Base-by-base conservation (phyloP, 1,140 invertebrate species). In the Calycopis cecrops region DNA sequence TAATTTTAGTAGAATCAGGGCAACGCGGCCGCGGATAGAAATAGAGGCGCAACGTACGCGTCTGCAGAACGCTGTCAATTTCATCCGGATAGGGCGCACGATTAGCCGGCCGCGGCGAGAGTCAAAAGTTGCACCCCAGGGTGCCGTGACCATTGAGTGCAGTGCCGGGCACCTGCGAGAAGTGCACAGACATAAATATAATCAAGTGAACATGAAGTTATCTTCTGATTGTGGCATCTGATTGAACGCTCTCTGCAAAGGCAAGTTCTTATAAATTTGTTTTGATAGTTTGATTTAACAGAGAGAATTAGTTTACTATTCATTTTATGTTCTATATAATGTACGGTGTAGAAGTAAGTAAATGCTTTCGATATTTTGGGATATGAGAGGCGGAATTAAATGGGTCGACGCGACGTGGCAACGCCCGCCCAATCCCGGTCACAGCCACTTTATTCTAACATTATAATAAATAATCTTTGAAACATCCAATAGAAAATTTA, bases 1-100 rank as follows among this genome's bases (percentile, higher is more conserved):
- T 86, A 85, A 86, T 85, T 87, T 87, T 85, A 87, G 79, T 87
- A 76, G 72, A 87, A 87, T 83, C 83, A 76, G 83, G 83, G 83
- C 83, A 85, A 85, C 76, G 68, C 79, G 79, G 79, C 78, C 79
- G 71, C 76, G 79, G 67, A 80, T 76, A 71, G 74, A 83, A 84
- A 87, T 84, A 85, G 83, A 82, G 73, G 48, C 65, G 67, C 72
- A 68, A 77, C 75, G 76, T 76, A 72, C 73, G 79, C 77, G 78
- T 78, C 77, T 78, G 78, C 21, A 28, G 21, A 67, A 59, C 68
- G 65, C 79, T 85, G 78, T 77, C 78, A 86, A 86, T 82, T 83
- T 85, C 74, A 71, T 83, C 81, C 81, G 73, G 71, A 78, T 85
- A 82, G 81, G 83, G 83, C 64, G 74, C 75, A 71, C 64, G 75